These are phyloP conservation scores for Sinella curviseta DNA, from an alignment of 1,140 invertebrate genomes.

Conservation along the genomic window DNA sequence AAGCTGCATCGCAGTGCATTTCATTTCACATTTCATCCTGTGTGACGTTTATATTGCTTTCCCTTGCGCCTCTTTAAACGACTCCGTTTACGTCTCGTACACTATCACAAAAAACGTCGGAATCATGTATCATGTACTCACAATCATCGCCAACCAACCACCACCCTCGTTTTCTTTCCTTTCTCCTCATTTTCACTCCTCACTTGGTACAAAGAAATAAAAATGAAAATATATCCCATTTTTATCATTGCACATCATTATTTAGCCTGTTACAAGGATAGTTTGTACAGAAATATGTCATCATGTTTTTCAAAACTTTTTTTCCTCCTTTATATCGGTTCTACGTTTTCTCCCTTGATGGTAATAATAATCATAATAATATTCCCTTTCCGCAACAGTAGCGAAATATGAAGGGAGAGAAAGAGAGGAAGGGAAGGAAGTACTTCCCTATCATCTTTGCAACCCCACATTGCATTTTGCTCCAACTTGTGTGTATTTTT, in stretches of 20 bases:
- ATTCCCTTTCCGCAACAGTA: conserved; percentile 2
- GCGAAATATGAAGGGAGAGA: neutral
- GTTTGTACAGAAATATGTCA: conserved; percentile 20
- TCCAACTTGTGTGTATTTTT: neutral
- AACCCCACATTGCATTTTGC: neutral
- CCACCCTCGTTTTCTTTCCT: too few species aligned
- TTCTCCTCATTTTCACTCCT: conserved; percentile 6
- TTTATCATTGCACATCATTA: conserved; percentile 23
- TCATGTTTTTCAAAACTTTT: neutral
- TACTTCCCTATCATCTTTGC: neutral
- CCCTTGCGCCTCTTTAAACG: conserved; percentile 7
- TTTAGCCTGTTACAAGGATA: conserved; percentile 20
- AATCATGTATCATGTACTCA: too few species aligned
- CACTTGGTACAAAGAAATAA: neutral
- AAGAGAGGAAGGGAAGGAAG: neutral
- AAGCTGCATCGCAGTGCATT: conserved; percentile 11
- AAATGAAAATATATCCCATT: neutral
- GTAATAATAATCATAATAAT: conserved; percentile 24
- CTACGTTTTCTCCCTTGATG: conserved; percentile 8
- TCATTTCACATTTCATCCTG: neutral
- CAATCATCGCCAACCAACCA: too few species aligned
- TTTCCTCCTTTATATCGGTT: neutral
- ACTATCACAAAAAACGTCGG: too few species aligned
- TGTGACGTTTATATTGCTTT: neutral
- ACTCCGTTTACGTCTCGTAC: neutral